Percentiles rank a stretch among this genome's conserved stretches.
Evolutionary conservation across 2,888 invertebrate species (phyloP).

Genomic region (Metallyticus violacea): DNA sequence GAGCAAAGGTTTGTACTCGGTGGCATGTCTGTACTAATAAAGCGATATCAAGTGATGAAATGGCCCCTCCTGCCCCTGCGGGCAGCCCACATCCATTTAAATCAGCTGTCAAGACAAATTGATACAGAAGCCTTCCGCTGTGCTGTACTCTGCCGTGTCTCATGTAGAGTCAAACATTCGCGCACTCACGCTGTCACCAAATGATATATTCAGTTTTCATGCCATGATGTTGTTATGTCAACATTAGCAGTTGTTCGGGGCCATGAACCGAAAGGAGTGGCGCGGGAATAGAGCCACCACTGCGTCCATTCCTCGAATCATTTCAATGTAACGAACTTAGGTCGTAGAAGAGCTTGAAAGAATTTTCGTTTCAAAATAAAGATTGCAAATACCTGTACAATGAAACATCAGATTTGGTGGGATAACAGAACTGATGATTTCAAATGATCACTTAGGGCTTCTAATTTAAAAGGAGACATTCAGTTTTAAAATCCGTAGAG

Average conservation of each 20-base stretch:
- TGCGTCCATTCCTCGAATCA: no score
- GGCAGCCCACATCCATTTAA: conserved; percentile 14
- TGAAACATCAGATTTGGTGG: no score
- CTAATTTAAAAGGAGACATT: no score
- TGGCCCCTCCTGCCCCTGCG: background rate
- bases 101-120: conserved; percentile 3
- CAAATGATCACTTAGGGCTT: no score
- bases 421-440: no score
- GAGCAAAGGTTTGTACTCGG: background rate
- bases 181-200: background rate
- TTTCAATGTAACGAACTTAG: no score
- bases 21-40: background rate
- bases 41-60: background rate
- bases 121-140: background rate
- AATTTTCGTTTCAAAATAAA: no score
- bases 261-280: background rate
- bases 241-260: background rate
- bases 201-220: background rate
- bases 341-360: no score
- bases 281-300: background rate
- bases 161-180: no score
- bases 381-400: no score
- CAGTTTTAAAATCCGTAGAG: no score
- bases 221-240: background rate
- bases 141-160: background rate